Evolutionary conservation across 1,140 invertebrate genomes (phyloP).

Genomic region (Manduca sexta): DNA sequence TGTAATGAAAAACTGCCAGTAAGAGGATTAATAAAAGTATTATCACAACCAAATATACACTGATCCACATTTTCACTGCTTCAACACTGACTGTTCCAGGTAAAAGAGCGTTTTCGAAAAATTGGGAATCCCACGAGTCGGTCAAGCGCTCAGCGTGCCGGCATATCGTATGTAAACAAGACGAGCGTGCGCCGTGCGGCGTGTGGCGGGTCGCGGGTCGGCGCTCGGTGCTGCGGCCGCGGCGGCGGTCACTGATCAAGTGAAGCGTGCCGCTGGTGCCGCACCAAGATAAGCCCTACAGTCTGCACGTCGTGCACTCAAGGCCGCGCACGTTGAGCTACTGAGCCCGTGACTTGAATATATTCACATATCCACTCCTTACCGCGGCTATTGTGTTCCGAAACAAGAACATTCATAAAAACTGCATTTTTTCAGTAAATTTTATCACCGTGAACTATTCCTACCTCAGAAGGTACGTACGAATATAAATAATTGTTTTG

Average conservation of each 20-base stretch:
- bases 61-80: slow-evolving; percentile 46
- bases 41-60: slow-evolving; percentile 38
- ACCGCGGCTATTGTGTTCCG: slow-evolving; percentile 46
- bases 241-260: slow-evolving; percentile 38
- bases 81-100: slow-evolving; percentile 6
- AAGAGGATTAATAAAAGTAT: slow-evolving; percentile 36
- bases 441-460: no score
- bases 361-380: slow-evolving; percentile 34
- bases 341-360: slow-evolving; percentile 52
- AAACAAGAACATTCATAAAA: slow-evolving; percentile 40
- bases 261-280: slow-evolving; percentile 35
- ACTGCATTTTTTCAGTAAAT: no score
- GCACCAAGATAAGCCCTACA: slow-evolving; percentile 55
- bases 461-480: no score
- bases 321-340: slow-evolving; percentile 56
- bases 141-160: slow-evolving; percentile 19
- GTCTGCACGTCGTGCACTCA: slow-evolving; percentile 34
- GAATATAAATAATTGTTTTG: no score
- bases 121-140: background rate
- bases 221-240: no score
- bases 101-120: background rate
- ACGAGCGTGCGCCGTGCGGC: slow-evolving; percentile 24
- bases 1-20: slow-evolving; percentile 52
- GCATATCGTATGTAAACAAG: slow-evolving; percentile 52
- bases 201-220: slow-evolving; percentile 4